These are phyloP conservation scores for Choloepus didactylus DNA, from an alignment of 2,797 vertebrate genomes.

Conservation along the genomic window DNA sequence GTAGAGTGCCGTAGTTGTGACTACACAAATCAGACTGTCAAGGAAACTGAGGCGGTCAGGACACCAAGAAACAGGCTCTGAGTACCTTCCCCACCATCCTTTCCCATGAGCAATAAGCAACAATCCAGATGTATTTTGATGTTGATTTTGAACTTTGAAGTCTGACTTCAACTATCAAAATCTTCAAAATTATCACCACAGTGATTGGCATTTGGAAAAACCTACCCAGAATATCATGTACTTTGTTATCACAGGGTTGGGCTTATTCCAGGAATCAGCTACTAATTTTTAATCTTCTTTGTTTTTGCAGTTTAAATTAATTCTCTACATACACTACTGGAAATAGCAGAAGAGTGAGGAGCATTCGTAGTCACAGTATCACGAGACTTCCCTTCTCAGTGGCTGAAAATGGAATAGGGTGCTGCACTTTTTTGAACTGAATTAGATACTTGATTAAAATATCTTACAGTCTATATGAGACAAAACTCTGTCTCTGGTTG, in stretches of 20 bases:
- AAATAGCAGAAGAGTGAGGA: not conserved
- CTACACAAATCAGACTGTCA: not conserved
- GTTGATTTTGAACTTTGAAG: not conserved
- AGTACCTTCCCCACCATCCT: not conserved
- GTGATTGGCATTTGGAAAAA: not conserved
- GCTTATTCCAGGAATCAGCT: not conserved
- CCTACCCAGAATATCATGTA: not conserved
- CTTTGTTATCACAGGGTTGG: not conserved
- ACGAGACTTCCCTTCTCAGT: not conserved
- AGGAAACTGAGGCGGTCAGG: not conserved
- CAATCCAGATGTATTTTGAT: not conserved
- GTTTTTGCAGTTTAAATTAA: not conserved
- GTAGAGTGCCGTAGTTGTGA: not conserved
- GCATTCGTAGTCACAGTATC: not conserved
- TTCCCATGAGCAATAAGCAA: not conserved
- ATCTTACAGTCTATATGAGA: not conserved
- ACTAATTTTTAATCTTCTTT: not conserved
- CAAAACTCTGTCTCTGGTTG: not conserved
- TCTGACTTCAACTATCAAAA: constrained; percentile 6
- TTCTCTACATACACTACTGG: not conserved
- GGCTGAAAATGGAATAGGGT: not conserved
- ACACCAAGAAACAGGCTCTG: not conserved
- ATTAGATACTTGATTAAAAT: not conserved
- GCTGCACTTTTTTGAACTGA: not conserved
- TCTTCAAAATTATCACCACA: not conserved